A percentile compares a stretch with the other conserved stretches of the same genome.
These are phyloP conservation scores for Osmoderma eremita DNA, from an alignment of 2,888 invertebrate species.

Conservation along the genomic window DNA sequence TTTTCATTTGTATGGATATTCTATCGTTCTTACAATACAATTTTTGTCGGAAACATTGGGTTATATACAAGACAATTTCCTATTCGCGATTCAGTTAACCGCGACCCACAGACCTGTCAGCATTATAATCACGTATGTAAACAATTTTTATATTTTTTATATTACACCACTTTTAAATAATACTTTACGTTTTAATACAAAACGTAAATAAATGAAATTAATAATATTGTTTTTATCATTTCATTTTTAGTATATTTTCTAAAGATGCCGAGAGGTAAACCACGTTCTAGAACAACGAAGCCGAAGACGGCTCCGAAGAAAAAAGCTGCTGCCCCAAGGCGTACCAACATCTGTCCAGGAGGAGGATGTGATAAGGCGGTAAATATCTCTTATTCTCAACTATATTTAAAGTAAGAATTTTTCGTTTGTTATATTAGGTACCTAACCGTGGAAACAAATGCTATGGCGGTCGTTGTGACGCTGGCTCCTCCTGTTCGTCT, in stretches of 20 bases:
- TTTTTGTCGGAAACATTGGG: too few relatives aligned
- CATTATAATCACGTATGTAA: too few relatives aligned
- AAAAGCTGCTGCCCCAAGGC: neutral
- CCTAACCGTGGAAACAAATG: neutral
- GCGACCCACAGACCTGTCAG: too few relatives aligned
- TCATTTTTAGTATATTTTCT: neutral
- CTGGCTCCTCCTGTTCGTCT: neutral
- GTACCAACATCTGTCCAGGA: neutral
- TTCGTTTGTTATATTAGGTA: neutral
- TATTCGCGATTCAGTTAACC: too few relatives aligned
- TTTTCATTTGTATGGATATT: too few relatives aligned
- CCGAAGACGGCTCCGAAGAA: neutral
- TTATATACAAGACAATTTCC: too few relatives aligned
- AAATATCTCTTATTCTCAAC: neutral
- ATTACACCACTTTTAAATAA: too few relatives aligned
- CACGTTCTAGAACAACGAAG: neutral
- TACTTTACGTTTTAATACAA: too few relatives aligned
- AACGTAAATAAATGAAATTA: too few relatives aligned
- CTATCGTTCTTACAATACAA: too few relatives aligned
- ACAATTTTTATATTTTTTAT: too few relatives aligned
- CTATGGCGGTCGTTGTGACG: neutral
- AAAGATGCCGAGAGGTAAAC: constrained; percentile 7
- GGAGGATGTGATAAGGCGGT: neutral
- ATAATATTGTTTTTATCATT: too few relatives aligned
- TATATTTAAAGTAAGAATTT: neutral